A percentile compares a stretch with the other conserved stretches of the same genome.
Conservation (phyloP, 2,888 invertebrate species). For the Parnassius smintheus region DNA sequence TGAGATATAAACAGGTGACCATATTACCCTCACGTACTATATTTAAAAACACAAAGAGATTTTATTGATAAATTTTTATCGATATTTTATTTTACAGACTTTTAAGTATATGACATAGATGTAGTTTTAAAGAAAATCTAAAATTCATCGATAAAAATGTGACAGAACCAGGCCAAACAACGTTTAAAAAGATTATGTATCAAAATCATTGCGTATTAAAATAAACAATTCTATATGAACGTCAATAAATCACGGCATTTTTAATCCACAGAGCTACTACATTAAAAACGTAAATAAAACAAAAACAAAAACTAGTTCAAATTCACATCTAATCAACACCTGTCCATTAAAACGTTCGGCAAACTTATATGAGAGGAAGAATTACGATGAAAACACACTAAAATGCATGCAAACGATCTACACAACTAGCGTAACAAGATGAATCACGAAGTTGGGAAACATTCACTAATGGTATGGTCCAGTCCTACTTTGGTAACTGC, state of each 20-base stretch:
- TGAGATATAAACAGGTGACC: too few species aligned
- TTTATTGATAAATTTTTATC: too few species aligned
- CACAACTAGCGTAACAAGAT: slow-evolving; percentile 50
- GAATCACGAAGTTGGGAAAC: slow-evolving; percentile 67
- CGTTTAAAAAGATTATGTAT: too few species aligned
- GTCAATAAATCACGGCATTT: slow-evolving; percentile 21
- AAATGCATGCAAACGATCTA: slow-evolving; percentile 41
- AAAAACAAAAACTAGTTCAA: slow-evolving; percentile 40
- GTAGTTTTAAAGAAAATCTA: too few species aligned
- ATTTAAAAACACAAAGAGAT: too few species aligned
- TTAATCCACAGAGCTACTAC: slow-evolving; percentile 31
- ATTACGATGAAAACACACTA: slow-evolving; percentile 40
- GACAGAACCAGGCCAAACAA: too few species aligned
- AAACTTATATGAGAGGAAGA: slow-evolving; percentile 42
- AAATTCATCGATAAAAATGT: too few species aligned
- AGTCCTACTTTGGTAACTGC: slow-evolving; percentile 56
- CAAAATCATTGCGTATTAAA: too few species aligned
- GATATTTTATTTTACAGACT: too few species aligned
- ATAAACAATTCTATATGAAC: slow-evolving; percentile 1
- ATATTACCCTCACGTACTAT: too few species aligned
- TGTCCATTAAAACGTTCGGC: slow-evolving; percentile 50
- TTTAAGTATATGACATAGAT: too few species aligned
- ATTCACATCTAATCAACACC: slow-evolving; percentile 58
- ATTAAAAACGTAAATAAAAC: slow-evolving; percentile 10
- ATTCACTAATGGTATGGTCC: slow-evolving; percentile 45